Conservation (phyloP, 2,113 vertebrate genomes). For the Notechis scutatus region DNA sequence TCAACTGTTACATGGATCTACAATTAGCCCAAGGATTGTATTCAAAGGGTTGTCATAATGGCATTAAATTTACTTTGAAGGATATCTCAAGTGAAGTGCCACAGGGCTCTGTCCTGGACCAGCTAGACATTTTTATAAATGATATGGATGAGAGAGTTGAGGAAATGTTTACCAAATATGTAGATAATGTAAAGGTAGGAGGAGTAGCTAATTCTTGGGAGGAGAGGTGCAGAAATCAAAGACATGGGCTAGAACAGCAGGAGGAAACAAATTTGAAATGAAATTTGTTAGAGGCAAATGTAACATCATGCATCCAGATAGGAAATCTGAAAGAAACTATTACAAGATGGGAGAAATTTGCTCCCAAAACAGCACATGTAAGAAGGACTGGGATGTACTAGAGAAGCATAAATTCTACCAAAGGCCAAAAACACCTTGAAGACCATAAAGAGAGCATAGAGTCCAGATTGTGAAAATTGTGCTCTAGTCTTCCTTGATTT, state of each 20-base stretch:
- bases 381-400: not conserved
- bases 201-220: not conserved
- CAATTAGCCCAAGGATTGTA: not conserved
- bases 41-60: not conserved
- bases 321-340: not conserved
- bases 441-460: not conserved
- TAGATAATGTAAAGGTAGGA: not conserved
- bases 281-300: not conserved
- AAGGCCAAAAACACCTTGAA: not conserved
- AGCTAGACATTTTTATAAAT: not conserved
- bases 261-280: not conserved
- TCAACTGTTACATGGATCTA: not conserved
- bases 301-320: not conserved
- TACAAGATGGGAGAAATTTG: not conserved
- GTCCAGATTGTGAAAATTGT: not conserved
- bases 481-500: not conserved
- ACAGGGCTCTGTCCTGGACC: not conserved
- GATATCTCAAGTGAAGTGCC: not conserved
- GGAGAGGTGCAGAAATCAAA: not conserved
- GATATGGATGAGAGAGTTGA: not conserved
- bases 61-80: not conserved
- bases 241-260: not conserved
- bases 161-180: not conserved
- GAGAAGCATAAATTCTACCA: not conserved
- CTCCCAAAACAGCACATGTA: not conserved